A percentile compares a stretch with the other conserved stretches of the same genome.
Evolutionary conservation across 2,113 vertebrate genomes (phyloP).

Genomic region (Oryzias celebensis): DNA sequence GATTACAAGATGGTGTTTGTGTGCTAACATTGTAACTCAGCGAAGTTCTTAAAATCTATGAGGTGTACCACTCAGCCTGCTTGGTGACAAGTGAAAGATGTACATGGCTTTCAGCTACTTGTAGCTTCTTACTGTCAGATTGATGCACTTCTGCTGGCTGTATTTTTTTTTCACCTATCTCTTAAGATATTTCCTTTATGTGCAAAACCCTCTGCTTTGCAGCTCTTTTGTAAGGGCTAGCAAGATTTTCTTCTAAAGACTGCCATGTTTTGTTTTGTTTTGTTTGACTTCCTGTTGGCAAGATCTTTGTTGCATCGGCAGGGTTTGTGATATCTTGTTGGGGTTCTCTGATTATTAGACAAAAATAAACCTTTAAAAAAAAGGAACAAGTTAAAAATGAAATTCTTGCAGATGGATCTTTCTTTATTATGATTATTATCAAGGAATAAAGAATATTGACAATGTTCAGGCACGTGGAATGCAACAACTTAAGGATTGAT

Average conservation of each 20-base stretch:
- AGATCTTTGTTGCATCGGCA: slow-evolving; percentile 8
- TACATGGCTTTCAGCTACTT: slow-evolving; percentile 7
- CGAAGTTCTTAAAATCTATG: background rate
- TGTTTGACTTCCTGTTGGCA: slow-evolving; percentile 11
- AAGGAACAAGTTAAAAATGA: background rate
- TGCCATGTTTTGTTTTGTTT: background rate
- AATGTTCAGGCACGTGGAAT: too few relatives aligned
- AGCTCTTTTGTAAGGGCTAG: background rate
- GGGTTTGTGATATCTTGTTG: slow-evolving; percentile 7
- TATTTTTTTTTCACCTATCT: background rate
- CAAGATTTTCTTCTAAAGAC: slow-evolving; percentile 6
- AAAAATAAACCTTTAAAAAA: background rate
- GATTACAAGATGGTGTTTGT: slow-evolving; percentile 9
- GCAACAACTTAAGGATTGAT: too few relatives aligned
- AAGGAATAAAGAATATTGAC: too few relatives aligned
- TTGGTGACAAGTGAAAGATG: slow-evolving; percentile 36
- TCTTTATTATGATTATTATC: too few relatives aligned
- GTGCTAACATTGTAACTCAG: slow-evolving; percentile 7
- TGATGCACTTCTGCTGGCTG: slow-evolving; percentile 6
- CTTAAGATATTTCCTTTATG: background rate
- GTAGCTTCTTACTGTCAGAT: slow-evolving; percentile 15
- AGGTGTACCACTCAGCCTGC: slow-evolving; percentile 20
- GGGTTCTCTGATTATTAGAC: background rate
- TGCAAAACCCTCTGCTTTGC: background rate
- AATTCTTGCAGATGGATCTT: background rate